Evolutionary conservation across 1,140 invertebrate species (phyloP).

Genomic region (Zaprionus kolodkinae): DNA sequence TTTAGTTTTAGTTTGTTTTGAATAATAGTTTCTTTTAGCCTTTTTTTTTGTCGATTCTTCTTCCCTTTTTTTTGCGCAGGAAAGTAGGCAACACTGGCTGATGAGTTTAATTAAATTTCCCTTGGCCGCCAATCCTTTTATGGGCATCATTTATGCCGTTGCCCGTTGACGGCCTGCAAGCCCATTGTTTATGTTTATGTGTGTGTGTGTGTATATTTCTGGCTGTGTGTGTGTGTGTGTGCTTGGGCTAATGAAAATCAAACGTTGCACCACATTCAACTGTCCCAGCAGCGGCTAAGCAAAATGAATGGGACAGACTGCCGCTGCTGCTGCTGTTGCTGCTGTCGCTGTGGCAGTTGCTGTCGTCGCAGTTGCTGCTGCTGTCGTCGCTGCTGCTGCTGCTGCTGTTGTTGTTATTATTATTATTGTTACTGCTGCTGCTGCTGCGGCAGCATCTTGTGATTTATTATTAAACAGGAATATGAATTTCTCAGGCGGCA

Average conservation of each 20-base stretch:
- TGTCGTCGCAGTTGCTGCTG: neutral
- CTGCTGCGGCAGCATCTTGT: conserved; percentile 67
- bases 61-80: no score
- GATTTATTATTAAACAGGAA: conserved; percentile 81
- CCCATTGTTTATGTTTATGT: conserved; percentile 12
- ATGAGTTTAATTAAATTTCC: conserved; percentile 82
- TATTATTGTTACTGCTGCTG: conserved; percentile 9
- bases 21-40: no score
- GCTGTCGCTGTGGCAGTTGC: neutral
- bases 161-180: conserved; percentile 51
- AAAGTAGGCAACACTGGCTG: conserved; percentile 33
- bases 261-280: conserved; percentile 61
- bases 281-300: conserved; percentile 44
- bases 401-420: neutral
- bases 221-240: conserved; percentile 17
- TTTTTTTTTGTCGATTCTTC: no score
- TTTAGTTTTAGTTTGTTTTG: no score
- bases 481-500: conserved; percentile 63
- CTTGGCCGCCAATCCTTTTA: conserved; percentile 77
- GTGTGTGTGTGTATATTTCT: conserved; percentile 24
- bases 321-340: neutral
- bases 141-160: conserved; percentile 63
- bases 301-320: conserved; percentile 42
- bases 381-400: conserved; percentile 1
- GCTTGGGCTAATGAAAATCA: conserved; percentile 55